These are phyloP conservation scores for Leucophenga montana DNA, from an alignment of 2,888 invertebrate species.

Conservation along the genomic window DNA sequence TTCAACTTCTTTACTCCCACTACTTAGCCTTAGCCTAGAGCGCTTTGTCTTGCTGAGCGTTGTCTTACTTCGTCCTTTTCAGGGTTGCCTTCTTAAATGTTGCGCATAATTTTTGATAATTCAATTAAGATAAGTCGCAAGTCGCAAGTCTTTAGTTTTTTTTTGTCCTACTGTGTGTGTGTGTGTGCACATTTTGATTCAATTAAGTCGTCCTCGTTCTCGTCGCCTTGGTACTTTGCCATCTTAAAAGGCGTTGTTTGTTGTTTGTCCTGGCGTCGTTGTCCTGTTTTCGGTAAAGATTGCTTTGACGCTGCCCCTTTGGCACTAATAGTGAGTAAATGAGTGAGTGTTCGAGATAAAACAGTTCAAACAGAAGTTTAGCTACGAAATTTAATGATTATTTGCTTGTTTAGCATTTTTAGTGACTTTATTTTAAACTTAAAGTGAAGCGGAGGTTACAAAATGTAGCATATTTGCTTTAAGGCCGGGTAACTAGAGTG, in stretches of 20 bases:
- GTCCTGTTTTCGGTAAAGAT: neutral
- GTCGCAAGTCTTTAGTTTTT: constrained; percentile 41
- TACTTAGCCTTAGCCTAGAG: constrained; percentile 34
- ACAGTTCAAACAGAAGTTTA: constrained; percentile 37
- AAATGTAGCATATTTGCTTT: neutral
- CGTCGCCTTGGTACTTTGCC: neutral
- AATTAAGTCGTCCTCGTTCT: constrained; percentile 39
- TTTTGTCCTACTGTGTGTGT: constrained; percentile 20
- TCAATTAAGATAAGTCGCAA: constrained; percentile 59
- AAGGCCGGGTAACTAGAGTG: no score
- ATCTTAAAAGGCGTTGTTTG: neutral
- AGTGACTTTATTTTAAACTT: constrained; percentile 37
- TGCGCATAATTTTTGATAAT: constrained; percentile 61
- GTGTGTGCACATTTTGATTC: constrained; percentile 43
- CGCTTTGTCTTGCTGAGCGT: constrained; percentile 10
- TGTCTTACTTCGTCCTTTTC: constrained; percentile 7
- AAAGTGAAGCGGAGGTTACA: no score
- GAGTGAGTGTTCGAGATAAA: constrained; percentile 10
- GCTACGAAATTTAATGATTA: constrained; percentile 55
- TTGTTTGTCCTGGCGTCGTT: constrained; percentile 4
- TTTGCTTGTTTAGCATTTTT: constrained; percentile 53
- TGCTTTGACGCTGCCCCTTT: constrained; percentile 10
- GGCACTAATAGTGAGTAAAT: neutral
- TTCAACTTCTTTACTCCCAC: neutral
- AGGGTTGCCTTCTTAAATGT: constrained; percentile 50